Percentiles rank a stretch among this genome's conserved stretches.
Evolutionary conservation across 2,797 vertebrate genomes (phyloP).

Genomic region (Sparus aurata): DNA sequence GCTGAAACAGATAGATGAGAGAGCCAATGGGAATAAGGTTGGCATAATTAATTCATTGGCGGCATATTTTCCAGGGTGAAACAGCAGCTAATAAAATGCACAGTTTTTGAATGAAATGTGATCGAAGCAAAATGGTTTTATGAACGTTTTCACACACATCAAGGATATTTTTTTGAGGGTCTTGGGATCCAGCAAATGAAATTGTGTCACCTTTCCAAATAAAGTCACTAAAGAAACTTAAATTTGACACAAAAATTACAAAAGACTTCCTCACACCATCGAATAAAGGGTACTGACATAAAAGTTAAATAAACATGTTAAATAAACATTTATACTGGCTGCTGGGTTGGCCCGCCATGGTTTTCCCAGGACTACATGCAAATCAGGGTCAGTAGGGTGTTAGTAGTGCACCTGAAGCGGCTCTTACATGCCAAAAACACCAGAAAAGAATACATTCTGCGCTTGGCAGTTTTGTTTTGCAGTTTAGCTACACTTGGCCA

Average conservation of each 20-base stretch:
- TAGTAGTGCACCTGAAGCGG: too few species aligned
- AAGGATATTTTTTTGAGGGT: background rate
- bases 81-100: background rate
- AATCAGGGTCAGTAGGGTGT: background rate
- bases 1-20: background rate
- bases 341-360: too few species aligned
- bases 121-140: background rate
- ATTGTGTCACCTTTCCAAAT: background rate
- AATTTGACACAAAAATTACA: background rate
- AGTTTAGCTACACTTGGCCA: too few species aligned
- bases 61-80: background rate
- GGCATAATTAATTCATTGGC: constrained; percentile 6
- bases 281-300: background rate
- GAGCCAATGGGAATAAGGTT: background rate
- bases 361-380: background rate
- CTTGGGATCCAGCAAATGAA: background rate
- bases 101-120: background rate
- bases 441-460: background rate
- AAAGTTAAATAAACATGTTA: background rate
- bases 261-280: background rate
- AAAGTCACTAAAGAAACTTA: background rate
- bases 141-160: background rate
- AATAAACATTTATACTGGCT: too few species aligned
- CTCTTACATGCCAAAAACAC: background rate
- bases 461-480: too few species aligned